Evolutionary conservation across 23 tunicate genomes (phyloP).

Genomic region (Oikopleura dioica): DNA sequence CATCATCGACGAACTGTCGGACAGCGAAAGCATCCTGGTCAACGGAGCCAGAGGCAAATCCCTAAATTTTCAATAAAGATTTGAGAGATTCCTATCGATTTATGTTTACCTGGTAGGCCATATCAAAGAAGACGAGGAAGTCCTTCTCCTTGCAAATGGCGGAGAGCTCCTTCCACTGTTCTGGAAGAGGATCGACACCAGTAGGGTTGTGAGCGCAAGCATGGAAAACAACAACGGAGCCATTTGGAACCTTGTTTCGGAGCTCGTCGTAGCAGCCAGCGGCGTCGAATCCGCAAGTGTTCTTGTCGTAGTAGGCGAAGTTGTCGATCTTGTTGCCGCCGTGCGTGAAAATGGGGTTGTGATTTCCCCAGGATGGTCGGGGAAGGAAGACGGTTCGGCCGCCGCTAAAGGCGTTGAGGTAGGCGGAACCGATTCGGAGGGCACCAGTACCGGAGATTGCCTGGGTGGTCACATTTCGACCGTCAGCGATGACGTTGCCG

Average conservation of each 20-base stretch:
- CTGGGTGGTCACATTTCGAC: slow-evolving; percentile 62
- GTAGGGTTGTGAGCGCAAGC: slow-evolving; percentile 98
- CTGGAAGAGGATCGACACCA: slow-evolving; percentile 71
- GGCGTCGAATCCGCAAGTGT: slow-evolving; percentile 74
- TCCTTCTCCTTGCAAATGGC: slow-evolving; percentile 29
- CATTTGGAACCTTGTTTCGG: slow-evolving; percentile 35
- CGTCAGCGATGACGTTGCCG: slow-evolving; percentile 25
- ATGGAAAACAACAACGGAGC: slow-evolving; percentile 53
- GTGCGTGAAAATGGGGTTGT: slow-evolving; percentile 67
- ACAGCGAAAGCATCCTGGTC: slow-evolving; percentile 68
- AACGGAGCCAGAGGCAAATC: slow-evolving; percentile 72
- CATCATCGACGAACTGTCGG: slow-evolving; percentile 47
- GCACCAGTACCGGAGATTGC: slow-evolving; percentile 87
- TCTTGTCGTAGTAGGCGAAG: slow-evolving; percentile 58
- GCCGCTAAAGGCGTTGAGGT: slow-evolving; percentile 29
- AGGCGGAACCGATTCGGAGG: slow-evolving; percentile 51
- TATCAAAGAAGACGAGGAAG: slow-evolving; percentile 59
- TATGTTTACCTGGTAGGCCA: slow-evolving; percentile 95
- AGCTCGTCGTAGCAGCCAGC: slow-evolving; percentile 68
- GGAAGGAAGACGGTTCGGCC: slow-evolving; percentile 44
- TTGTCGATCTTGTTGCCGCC: slow-evolving; percentile 39
- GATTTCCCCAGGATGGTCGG: slow-evolving; percentile 88
- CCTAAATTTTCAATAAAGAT: too few relatives aligned
- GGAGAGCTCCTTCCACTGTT: slow-evolving; percentile 74
- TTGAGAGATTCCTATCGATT: too few relatives aligned